Conservation (phyloP, 2,113 vertebrate species). For the Xiphophorus couchianus region DNA sequence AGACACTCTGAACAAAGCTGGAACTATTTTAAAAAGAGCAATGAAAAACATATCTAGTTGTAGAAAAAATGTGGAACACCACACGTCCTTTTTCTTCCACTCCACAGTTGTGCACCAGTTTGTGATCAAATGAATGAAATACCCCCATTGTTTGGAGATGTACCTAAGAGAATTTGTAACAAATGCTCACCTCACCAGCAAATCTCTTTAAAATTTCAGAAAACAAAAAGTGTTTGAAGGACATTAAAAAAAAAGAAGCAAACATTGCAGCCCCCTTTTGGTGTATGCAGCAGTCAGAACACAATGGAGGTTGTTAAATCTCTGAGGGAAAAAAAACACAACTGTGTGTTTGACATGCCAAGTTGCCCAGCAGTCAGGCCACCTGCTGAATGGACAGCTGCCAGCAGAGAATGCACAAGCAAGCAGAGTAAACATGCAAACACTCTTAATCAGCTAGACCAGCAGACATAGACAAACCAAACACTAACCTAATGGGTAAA, state of each 20-base stretch:
- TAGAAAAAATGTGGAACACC: too few relatives aligned
- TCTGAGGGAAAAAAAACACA: constrained; percentile 22
- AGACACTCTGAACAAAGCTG: too few relatives aligned
- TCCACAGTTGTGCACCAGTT: background rate
- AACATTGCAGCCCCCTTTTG: constrained; percentile 11
- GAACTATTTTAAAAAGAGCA: too few relatives aligned
- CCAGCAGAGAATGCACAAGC: constrained; percentile 21
- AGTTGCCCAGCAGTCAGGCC: constrained; percentile 28
- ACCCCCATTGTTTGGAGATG: background rate
- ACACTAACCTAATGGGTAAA: background rate
- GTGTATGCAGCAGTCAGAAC: constrained; percentile 28
- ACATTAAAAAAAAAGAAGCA: background rate
- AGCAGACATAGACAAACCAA: background rate
- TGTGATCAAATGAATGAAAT: background rate
- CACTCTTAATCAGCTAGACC: background rate
- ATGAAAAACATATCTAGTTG: too few relatives aligned
- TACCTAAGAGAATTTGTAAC: background rate
- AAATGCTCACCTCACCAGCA: background rate
- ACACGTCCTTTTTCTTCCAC: too few relatives aligned
- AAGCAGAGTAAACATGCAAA: constrained; percentile 5
- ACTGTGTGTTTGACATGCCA: constrained; percentile 37
- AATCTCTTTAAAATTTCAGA: background rate
- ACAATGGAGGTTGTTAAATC: constrained; percentile 1
- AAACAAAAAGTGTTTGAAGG: background rate
- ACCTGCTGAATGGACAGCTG: constrained; percentile 48